Evolutionary conservation across 2,797 vertebrate species (phyloP), one percentile per base, ranked within the genome.

Genomic region (Phrynocephalus guinanensis): DNA sequence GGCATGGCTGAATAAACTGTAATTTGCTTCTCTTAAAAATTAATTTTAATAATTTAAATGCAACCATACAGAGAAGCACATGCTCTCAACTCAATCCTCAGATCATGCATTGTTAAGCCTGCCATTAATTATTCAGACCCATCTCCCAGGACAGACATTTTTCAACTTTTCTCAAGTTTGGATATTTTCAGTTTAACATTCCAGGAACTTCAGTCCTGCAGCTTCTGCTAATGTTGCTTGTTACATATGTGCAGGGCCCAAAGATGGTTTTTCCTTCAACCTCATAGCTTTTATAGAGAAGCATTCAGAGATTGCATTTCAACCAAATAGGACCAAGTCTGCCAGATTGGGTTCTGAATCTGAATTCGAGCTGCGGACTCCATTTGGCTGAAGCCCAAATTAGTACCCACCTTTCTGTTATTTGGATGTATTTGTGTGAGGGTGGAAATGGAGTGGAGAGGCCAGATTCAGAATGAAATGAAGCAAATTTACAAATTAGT

Each of bases 131-230:
- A 80, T 82, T 86, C 82, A 50, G 63, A 87, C 82, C 24, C 6
- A 0, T 84, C 26, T 88, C 91, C 30, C 52, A 83, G 77, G 88
- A 86, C 3, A 76, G 68, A 18, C 8, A 13, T 38, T 44, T 48
- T 92, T 88, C 63, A 89, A 82, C 6, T 87, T 84, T 52, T 10
- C 10, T 3, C 2, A 33, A 86, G 18, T 89, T 90, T 7, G 28
- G 16, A 33, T 85, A 33, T 79, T 88, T 85, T 85, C 68, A 70
- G 18, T 50, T 28, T 38, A 75, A 72, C n/a, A 83, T 26, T 63
- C 60, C 20, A 60, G 50, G 16, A 67, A 81, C 18, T 70, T 71
- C 22, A n/a, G 20, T 77, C 30, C n/a, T 33, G 20, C 13, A 18
- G n/a, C 30, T 72, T 83, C 22, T 70, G 2, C 38, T 71, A 76